Percentiles rank a stretch among this genome's conserved stretches.
phyloP scores from a whole-genome alignment of 2,888 invertebrate species.

The Limulus polyphemus region DNA sequence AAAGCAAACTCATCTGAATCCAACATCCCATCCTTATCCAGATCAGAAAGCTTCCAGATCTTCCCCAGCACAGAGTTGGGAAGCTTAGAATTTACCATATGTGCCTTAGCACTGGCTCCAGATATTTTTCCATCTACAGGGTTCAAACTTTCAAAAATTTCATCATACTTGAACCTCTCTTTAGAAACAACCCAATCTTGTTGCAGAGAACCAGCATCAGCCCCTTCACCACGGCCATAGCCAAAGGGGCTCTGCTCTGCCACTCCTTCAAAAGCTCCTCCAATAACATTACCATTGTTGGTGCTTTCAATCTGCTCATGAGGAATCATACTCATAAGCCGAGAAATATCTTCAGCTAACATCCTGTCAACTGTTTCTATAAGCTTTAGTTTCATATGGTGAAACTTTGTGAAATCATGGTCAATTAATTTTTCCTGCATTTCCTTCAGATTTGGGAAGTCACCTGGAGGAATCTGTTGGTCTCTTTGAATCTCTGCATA shows the following conservation, averaged over 20 bases:
- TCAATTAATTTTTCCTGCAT: constrained; percentile 76
- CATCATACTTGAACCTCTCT: constrained; percentile 74
- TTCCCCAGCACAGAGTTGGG: constrained; percentile 89
- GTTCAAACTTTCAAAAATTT: constrained; percentile 60
- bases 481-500: constrained; percentile 83
- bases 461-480: constrained; percentile 91
- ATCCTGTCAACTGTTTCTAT: constrained; percentile 89
- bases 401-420: constrained; percentile 90
- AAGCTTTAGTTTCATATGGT: constrained; percentile 73
- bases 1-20: constrained; percentile 95
- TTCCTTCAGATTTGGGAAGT: constrained; percentile 94
- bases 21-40: constrained; percentile 88
- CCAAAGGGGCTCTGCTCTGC: constrained; percentile 77
- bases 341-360: constrained; percentile 92
- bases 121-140: constrained; percentile 90
- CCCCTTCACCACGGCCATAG: constrained; percentile 85
- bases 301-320: constrained; percentile 39
- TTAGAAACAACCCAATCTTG: constrained; percentile 87
- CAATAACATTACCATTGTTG: constrained; percentile 39
- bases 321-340: constrained; percentile 91
- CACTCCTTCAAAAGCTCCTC: constrained; percentile 85
- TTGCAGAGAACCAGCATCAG: constrained; percentile 90
- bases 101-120: constrained; percentile 84
- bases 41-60: constrained; percentile 94
- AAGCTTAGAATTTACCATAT: constrained; percentile 95